A percentile compares a stretch with the other conserved stretches of the same genome.
phyloP scores from a whole-genome alignment of 2,888 invertebrate genomes.

The Nemotelus pantherinus region DNA sequence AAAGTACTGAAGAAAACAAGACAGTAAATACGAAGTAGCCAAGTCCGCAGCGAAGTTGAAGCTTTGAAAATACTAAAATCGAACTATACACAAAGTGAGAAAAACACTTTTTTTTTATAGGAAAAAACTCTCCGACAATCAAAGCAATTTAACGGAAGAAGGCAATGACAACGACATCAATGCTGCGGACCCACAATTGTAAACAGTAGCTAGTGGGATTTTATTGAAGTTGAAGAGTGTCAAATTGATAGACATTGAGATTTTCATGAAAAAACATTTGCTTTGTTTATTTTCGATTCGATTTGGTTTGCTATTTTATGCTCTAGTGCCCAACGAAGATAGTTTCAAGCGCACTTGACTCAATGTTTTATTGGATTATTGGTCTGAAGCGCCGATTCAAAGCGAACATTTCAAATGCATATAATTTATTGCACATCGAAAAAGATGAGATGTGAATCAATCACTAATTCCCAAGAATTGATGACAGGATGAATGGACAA shows the following conservation, averaged over 20 bases:
- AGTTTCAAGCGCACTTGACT: neutral
- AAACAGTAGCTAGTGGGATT: slow-evolving; percentile 43
- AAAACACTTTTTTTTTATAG: neutral
- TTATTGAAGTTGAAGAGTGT: slow-evolving; percentile 38
- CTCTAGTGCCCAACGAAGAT: neutral
- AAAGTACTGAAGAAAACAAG: neutral
- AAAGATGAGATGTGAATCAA: slow-evolving; percentile 40
- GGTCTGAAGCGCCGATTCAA: slow-evolving; percentile 29
- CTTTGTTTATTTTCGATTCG: slow-evolving; percentile 30
- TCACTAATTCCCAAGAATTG: slow-evolving; percentile 37
- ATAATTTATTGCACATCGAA: slow-evolving; percentile 36
- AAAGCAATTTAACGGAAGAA: slow-evolving; percentile 25
- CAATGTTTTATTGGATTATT: slow-evolving; percentile 39
- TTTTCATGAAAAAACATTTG: slow-evolving; percentile 34
- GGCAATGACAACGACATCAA: neutral
- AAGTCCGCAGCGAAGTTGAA: neutral
- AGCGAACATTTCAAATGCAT: slow-evolving; percentile 9
- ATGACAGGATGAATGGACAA: slow-evolving; percentile 14
- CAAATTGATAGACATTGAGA: slow-evolving; percentile 44
- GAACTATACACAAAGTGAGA: neutral
- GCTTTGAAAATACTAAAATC: slow-evolving; percentile 11
- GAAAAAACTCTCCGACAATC: slow-evolving; percentile 24
- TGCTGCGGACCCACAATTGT: slow-evolving; percentile 6
- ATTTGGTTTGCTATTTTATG: slow-evolving; percentile 9
- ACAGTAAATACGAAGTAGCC: neutral